These are phyloP conservation scores for Ia io DNA, from an alignment of 2,113 vertebrate genomes.

Conservation along the genomic window DNA sequence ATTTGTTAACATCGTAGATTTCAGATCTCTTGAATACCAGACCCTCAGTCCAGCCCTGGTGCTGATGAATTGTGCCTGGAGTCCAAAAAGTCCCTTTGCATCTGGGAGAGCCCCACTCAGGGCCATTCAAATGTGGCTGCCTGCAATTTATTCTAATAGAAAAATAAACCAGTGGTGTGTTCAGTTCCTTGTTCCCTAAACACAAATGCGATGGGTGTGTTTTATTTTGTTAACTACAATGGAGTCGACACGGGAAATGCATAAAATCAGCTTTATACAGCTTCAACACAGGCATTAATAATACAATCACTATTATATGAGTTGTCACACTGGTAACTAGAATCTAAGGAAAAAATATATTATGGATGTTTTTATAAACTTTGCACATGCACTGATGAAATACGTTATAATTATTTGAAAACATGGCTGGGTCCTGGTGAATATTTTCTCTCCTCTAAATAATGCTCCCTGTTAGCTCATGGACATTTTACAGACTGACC, in stretches of 20 bases:
- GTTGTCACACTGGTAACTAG: constrained; percentile 79
- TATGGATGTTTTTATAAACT: constrained; percentile 86
- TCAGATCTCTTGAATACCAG: constrained; percentile 84
- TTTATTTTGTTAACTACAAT: constrained; percentile 94
- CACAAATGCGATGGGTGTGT: constrained; percentile 91
- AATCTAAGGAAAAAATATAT: constrained; percentile 83
- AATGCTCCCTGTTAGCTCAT: not conserved
- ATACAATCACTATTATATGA: not conserved
- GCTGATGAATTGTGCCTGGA: not conserved
- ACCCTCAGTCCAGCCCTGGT: not conserved
- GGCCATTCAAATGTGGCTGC: not conserved
- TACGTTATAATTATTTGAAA: constrained; percentile 85
- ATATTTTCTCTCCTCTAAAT: constrained; percentile 77
- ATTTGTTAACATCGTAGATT: constrained; percentile 87
- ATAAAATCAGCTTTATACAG: not conserved
- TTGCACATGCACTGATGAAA: constrained; percentile 84
- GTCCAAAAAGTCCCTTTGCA: not conserved
- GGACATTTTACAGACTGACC: constrained; percentile 33
- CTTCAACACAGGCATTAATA: not conserved
- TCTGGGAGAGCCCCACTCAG: not conserved
- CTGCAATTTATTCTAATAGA: constrained; percentile 98
- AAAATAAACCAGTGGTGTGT: constrained; percentile 92
- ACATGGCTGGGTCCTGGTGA: constrained; percentile 75
- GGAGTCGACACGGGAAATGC: not conserved
- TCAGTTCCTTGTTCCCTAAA: constrained; percentile 90